Percentiles rank a stretch among this genome's conserved stretches.
Conservation (phyloP, 2,797 vertebrate genomes). For the Enteromius anoplus region DNA sequence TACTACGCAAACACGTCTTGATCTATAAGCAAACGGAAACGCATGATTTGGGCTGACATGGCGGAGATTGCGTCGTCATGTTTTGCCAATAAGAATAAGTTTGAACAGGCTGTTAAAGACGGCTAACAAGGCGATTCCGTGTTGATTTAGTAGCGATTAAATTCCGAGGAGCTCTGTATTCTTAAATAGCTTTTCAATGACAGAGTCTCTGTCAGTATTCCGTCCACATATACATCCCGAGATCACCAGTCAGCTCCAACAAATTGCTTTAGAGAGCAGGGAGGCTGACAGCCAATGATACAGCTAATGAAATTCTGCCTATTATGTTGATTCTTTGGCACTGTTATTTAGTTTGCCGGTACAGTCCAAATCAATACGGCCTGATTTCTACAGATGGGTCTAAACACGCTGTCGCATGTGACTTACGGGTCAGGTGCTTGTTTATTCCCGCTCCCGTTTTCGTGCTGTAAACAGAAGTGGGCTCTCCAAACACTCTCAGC, state of each 20-base stretch:
- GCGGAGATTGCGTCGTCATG: neutral
- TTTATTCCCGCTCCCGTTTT: conserved; percentile 29
- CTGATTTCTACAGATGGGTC: neutral
- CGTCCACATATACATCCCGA: neutral
- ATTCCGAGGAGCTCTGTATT: neutral
- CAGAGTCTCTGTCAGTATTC: neutral
- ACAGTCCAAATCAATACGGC: neutral
- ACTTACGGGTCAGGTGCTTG: conserved; percentile 26
- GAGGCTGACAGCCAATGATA: conserved; percentile 24
- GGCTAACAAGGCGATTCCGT: neutral
- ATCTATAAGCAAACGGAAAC: conserved; percentile 20
- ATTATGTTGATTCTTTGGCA: neutral
- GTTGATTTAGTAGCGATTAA: neutral
- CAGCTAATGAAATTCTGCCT: conserved; percentile 24
- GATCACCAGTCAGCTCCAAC: conserved; percentile 6
- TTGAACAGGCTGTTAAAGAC: neutral
- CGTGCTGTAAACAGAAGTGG: conserved; percentile 20
- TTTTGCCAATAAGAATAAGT: conserved; percentile 6
- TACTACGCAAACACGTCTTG: neutral
- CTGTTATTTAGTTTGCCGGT: conserved; percentile 19
- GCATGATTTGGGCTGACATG: conserved; percentile 10
- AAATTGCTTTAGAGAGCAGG: conserved; percentile 31
- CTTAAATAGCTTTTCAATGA: neutral
- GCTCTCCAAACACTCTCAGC: conserved; percentile 29
- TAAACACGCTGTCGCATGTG: conserved; percentile 2